These are phyloP conservation scores for Graptemys geographica DNA, from an alignment of 2,797 vertebrate species.

Conservation along the genomic window DNA sequence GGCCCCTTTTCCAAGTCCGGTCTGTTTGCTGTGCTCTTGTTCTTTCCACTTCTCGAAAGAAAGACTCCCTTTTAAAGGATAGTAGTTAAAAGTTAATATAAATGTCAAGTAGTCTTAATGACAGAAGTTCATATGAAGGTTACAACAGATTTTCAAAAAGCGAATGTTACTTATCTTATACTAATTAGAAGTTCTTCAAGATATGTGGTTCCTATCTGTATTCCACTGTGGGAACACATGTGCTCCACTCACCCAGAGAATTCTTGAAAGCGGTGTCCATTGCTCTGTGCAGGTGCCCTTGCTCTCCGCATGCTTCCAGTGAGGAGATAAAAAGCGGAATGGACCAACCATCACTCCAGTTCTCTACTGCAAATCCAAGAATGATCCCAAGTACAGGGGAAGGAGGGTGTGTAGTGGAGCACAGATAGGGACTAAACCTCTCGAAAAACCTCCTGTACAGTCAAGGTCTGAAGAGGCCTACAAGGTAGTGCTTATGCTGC, in stretches of 20 bases:
- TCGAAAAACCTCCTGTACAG: background rate
- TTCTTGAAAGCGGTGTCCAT: background rate
- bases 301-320: background rate
- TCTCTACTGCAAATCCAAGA: background rate
- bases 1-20: background rate
- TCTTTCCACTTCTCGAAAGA: slow-evolving; percentile 16
- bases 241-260: background rate
- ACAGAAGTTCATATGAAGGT: background rate
- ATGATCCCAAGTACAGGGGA: background rate
- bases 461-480: too few relatives aligned
- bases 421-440: background rate
- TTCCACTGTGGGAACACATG: background rate
- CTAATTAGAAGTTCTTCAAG: background rate
- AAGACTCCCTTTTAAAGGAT: slow-evolving; percentile 35
- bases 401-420: background rate
- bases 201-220: background rate
- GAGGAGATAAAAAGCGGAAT: background rate
- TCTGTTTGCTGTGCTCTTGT: background rate
- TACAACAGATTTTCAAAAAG: background rate
- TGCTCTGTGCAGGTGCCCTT: background rate
- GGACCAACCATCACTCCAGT: background rate
- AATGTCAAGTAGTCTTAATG: slow-evolving; percentile 29
- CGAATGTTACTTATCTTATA: background rate
- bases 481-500: too few relatives aligned
- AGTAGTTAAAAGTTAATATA: slow-evolving; percentile 32